Base-by-base conservation (phyloP, 2,888 invertebrate species). In the Apotomis turbidana region DNA sequence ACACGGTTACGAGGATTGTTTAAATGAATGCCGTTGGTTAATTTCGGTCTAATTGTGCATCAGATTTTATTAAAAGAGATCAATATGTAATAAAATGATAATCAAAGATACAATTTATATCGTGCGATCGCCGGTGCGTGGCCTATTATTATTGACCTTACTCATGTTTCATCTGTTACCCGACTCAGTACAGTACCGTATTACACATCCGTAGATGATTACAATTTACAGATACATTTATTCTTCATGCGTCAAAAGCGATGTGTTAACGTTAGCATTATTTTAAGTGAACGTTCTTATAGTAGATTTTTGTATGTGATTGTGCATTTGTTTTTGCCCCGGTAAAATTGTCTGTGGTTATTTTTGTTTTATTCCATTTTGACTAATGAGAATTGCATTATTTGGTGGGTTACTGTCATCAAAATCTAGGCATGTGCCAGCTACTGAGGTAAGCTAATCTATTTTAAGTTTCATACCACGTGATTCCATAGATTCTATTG, bases 241-340 rank as follows among this genome's bases (percentile, higher is more conserved):
- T 15, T 12, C 41, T 51, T 10, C 13, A 52, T 51, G 6, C 8
- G 4, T 58, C 12, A 27, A 10, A 60, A 54, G 49, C 57, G 61
- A 57, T 62, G 61, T 71, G 71, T 67, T 68, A 41, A 57, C 41
- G 71, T n/a, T 70, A 58, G 62, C 54, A 46, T 27, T 12, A 54
- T 67, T 36, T 68, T 61, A 62, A 75, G 76, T 75, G 75, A 77
- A 75, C 76, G 72, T 76, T 59, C 71, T 70, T 55, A 70, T 74
- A 68, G 62, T 75, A 79, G 75, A 75, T 83, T 78, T 77, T 81
- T 79, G 85, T 87, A 86, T 90, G 89, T 91, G 88, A 90, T 83
- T 90, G 90, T 91, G 89, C 88, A 85, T 88, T 83, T 83, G 86
- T 87, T 87, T 85, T 83, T 87, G 83, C 84, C 76, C 76, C 68